phyloP scores from a whole-genome alignment of 1,140 invertebrate genomes.

The Brachionus paranguensis region DNA sequence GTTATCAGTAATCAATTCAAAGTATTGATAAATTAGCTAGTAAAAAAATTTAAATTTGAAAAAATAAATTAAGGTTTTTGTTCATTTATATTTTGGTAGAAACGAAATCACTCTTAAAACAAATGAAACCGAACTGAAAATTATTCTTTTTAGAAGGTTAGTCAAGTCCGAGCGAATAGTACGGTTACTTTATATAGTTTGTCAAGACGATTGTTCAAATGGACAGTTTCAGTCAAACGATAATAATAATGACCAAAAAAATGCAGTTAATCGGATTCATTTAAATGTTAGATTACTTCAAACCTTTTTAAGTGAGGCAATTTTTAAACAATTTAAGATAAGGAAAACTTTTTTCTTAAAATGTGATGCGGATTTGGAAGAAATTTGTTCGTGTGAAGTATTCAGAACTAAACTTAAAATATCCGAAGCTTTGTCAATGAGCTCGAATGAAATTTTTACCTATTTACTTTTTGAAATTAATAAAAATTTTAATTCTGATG shows the following conservation, averaged over 20 bases:
- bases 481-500: neutral
- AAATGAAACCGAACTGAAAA: neutral
- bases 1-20: neutral
- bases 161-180: neutral
- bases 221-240: neutral
- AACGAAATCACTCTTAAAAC: neutral
- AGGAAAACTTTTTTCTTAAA: constrained; percentile 4
- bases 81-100: neutral
- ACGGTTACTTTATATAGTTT: neutral
- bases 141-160: neutral
- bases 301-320: neutral
- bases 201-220: neutral
- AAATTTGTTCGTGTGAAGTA: neutral
- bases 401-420: neutral
- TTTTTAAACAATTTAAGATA: neutral
- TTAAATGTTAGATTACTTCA: neutral
- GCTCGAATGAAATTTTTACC: neutral
- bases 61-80: neutral
- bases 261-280: neutral
- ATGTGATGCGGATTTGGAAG: neutral
- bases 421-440: neutral
- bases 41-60: neutral
- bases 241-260: neutral
- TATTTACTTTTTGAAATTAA: neutral
- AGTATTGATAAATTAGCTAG: neutral